Percentiles rank a stretch among this genome's conserved stretches.
phyloP scores from a whole-genome alignment of 2,888 invertebrate species.

The Dysmachus trigonus region DNA sequence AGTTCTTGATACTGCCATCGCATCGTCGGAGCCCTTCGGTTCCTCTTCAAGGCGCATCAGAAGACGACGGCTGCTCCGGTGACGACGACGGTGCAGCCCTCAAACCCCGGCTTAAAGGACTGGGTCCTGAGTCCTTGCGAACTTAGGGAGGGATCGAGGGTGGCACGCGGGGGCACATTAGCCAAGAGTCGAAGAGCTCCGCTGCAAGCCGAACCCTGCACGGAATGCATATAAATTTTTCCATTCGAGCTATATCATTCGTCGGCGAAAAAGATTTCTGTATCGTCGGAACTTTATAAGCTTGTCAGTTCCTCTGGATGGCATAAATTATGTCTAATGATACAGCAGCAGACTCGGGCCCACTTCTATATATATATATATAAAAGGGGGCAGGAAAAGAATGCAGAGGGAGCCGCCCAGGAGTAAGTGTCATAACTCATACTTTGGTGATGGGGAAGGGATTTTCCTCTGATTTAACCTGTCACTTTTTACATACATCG shows the following conservation, averaged over 20 bases:
- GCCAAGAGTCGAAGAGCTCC: background rate
- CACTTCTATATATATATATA: slow-evolving; percentile 5
- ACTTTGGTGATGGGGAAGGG: slow-evolving; percentile 4
- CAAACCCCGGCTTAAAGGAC: background rate
- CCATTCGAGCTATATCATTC: slow-evolving; percentile 35
- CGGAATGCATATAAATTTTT: slow-evolving; percentile 45
- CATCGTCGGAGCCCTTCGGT: slow-evolving; percentile 2
- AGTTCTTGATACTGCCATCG: slow-evolving; percentile 6
- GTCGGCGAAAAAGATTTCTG: slow-evolving; percentile 17
- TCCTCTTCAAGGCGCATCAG: slow-evolving; percentile 32
- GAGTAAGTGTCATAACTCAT: slow-evolving; percentile 38
- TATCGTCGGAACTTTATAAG: slow-evolving; percentile 44
- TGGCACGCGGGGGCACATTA: background rate
- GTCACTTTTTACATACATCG: background rate
- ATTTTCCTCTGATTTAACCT: slow-evolving; percentile 15
- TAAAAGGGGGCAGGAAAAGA: slow-evolving; percentile 11
- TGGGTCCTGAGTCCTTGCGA: background rate
- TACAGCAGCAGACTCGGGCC: slow-evolving; percentile 29
- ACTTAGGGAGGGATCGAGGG: background rate
- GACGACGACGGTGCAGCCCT: background rate
- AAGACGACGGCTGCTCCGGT: background rate
- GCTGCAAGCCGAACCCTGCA: slow-evolving; percentile 35
- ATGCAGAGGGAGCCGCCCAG: slow-evolving; percentile 9
- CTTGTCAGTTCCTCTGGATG: slow-evolving; percentile 39
- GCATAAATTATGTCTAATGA: slow-evolving; percentile 45